phyloP scores from a whole-genome alignment of 2,888 invertebrate species.

The Chrysodeixis includens region DNA sequence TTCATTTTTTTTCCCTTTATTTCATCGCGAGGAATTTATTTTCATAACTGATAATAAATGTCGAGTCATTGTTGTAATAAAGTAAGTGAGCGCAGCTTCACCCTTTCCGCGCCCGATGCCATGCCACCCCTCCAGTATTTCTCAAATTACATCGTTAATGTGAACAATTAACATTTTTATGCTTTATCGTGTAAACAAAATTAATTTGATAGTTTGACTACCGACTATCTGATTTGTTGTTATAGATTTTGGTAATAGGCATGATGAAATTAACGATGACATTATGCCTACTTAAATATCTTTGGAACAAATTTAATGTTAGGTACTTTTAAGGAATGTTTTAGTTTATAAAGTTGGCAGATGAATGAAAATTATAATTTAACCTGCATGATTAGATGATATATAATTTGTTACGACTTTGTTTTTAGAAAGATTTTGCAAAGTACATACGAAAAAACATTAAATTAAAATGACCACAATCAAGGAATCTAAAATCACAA shows the following conservation, averaged over 20 bases:
- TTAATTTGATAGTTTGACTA: conserved; percentile 16
- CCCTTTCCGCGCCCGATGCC: conserved; percentile 66
- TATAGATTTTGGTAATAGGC: no score
- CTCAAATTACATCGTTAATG: conserved; percentile 51
- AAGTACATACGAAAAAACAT: no score
- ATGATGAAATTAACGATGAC: no score
- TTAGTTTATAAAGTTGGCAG: no score
- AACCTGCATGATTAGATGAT: no score
- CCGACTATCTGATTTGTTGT: background rate
- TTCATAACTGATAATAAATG: conserved; percentile 86
- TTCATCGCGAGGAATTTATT: conserved; percentile 79
- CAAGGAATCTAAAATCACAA: background rate
- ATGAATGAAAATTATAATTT: no score
- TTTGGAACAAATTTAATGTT: no score
- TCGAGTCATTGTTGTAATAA: conserved; percentile 84
- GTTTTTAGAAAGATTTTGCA: no score
- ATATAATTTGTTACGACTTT: no score
- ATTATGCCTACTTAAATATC: no score
- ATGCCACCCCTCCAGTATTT: conserved; percentile 38
- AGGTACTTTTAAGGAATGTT: no score
- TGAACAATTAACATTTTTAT: conserved; percentile 42
- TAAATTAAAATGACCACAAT: background rate
- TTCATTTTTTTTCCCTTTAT: conserved; percentile 66
- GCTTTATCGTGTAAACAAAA: conserved; percentile 33
- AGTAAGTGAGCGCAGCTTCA: conserved; percentile 72